Evolutionary conservation across 1,140 invertebrate species (phyloP), one percentile per base, ranked within the genome.

Genomic region (Chlorops oryzae): DNA sequence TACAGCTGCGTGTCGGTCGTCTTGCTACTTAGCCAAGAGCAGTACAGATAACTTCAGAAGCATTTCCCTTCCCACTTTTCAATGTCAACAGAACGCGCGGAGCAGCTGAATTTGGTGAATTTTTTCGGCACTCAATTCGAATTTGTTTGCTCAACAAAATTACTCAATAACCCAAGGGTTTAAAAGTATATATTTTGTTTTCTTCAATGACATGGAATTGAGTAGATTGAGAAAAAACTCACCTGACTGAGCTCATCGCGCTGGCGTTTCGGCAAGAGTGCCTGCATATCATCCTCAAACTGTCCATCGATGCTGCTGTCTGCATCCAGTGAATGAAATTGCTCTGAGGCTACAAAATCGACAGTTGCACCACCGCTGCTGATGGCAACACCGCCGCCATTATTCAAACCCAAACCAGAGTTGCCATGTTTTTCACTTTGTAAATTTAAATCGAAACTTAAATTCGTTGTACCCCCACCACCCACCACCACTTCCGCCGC

Each of bases 241-340:
- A 71, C 69, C 65, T 70, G 69, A 65, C 69, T 72, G 43, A 72
- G 63, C 56, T 72, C 69, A 65, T 72, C 69, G 6, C 64, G 64
- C 35, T 62, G 44, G 47, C 62, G 67, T 47, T 65, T 66, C 47
- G 68, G 68, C 58, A 72, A 13, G 38, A 72, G 50, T 0, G 68
- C 68, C 51, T 69, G 57, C 63, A 69, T 67, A 27, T 72, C 69
- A 49, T 72, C 68, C 45, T 71, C 68, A 24, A 69, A 67, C 34
- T 56, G 50, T 22, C 35, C 50, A 51, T 55, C 55, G 18, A 44
- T 55, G 24, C 46, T 47, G 48, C 51, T 51, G 37, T 57, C 55
- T n/a, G 45, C 54, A 43, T 54, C 52, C 35, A 54, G 32, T 17
- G 52, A 55, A 38, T 55, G 54, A 47, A 55, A 55, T 47, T 55